A percentile compares a stretch with the other conserved stretches of the same genome.
These are phyloP conservation scores for Agrilus cyanescens DNA, from an alignment of 2,888 invertebrate species.

Conservation along the genomic window DNA sequence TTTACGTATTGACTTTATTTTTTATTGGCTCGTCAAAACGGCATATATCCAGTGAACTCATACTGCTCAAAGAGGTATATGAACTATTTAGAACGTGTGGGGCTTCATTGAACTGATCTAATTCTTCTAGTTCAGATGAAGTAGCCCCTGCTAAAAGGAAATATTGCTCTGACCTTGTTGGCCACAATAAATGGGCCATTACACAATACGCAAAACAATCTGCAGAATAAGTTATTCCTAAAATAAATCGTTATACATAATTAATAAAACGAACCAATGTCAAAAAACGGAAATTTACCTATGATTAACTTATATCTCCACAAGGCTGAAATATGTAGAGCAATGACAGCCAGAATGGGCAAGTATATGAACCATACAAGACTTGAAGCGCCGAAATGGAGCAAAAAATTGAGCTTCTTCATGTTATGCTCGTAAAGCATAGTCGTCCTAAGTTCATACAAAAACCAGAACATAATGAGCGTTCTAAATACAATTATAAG, in stretches of 20 bases:
- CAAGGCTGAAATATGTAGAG: constrained; percentile 82
- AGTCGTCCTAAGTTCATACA: constrained; percentile 61
- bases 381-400: constrained; percentile 95
- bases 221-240: constrained; percentile 91
- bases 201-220: constrained; percentile 92
- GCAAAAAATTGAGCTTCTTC: constrained; percentile 80
- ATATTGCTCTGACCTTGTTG: constrained; percentile 86
- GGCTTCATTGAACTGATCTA: constrained; percentile 85
- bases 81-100: constrained; percentile 66
- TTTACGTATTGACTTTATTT: constrained; percentile 18
- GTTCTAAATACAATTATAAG: constrained; percentile 78
- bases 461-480: constrained; percentile 81
- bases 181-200: constrained; percentile 93
- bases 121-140: constrained; percentile 64
- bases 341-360: constrained; percentile 87
- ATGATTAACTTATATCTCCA: constrained; percentile 92
- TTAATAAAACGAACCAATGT: not conserved
- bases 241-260: constrained; percentile 17
- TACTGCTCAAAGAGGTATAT: constrained; percentile 31
- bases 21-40: constrained; percentile 27
- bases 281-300: constrained; percentile 44
- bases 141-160: constrained; percentile 65
- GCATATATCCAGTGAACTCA: constrained; percentile 29
- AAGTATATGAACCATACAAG: constrained; percentile 97
- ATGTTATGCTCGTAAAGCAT: constrained; percentile 71